Evolutionary conservation across 37 sponge, comb jelly and placozoan species (phyloP).

Genomic region (Oscarella lobularis): DNA sequence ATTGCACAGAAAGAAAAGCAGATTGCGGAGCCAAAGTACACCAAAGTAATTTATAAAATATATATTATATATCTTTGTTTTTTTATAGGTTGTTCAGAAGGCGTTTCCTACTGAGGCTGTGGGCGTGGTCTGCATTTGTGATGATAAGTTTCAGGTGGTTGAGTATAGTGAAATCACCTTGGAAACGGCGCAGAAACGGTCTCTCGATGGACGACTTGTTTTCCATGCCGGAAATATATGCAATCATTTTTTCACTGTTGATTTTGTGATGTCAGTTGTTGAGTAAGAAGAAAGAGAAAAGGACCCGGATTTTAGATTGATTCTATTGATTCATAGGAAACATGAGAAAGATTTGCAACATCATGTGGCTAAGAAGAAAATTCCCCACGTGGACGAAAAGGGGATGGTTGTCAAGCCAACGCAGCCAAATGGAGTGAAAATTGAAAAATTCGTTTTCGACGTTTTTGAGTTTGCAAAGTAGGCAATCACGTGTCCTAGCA

Average conservation of each 20-base stretch:
- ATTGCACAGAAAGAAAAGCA: constrained; percentile 60
- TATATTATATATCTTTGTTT: too few species aligned
- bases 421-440: constrained; percentile 77
- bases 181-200: constrained; percentile 59
- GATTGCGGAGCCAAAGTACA: constrained; percentile 94
- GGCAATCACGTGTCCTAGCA: constrained; percentile 1
- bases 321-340: constrained; percentile 8
- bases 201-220: constrained; percentile 56
- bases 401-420: constrained; percentile 9
- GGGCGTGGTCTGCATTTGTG: constrained; percentile 72
- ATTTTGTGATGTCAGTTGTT: constrained; percentile 59
- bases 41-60: background rate
- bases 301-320: too few species aligned
- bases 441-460: constrained; percentile 99
- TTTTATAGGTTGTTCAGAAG: constrained; percentile 76
- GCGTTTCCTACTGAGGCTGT: constrained; percentile 71
- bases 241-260: constrained; percentile 81
- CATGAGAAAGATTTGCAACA: constrained; percentile 46
- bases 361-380: constrained; percentile 91
- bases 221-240: constrained; percentile 91
- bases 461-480: constrained; percentile 87
- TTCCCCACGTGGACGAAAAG: constrained; percentile 46
- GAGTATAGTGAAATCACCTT: constrained; percentile 94
- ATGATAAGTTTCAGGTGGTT: constrained; percentile 83
- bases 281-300: constrained; percentile 19